Conservation (phyloP, 2,888 invertebrate genomes). For the Zeuzera pyrina region DNA sequence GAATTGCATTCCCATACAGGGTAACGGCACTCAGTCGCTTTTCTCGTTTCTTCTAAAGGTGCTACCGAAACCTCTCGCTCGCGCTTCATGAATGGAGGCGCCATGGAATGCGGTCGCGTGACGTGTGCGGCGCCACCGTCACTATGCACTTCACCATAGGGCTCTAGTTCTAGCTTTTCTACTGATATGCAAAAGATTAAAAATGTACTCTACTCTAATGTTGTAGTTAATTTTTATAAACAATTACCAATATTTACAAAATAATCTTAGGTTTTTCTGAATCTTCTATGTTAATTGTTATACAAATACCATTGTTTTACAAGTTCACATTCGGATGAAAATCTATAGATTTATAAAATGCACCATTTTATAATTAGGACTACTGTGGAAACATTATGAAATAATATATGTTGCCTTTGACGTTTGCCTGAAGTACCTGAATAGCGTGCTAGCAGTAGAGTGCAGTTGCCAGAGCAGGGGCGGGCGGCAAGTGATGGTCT, state of each 20-base stretch:
- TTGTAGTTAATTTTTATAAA: no score
- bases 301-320: no score
- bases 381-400: no score
- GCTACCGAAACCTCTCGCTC: conserved; percentile 46
- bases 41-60: conserved; percentile 52
- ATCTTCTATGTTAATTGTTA: no score
- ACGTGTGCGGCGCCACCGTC: conserved; percentile 74
- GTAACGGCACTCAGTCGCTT: conserved; percentile 55
- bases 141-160: conserved; percentile 65
- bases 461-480: no score
- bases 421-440: background rate
- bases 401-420: background rate
- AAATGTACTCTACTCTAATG: no score
- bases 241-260: no score
- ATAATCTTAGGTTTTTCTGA: no score
- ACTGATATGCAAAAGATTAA: conserved; percentile 9
- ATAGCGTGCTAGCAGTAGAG: background rate
- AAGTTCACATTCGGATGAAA: no score
- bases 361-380: no score
- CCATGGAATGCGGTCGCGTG: conserved; percentile 75
- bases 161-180: conserved; percentile 42
- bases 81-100: conserved; percentile 65
- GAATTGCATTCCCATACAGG: conserved; percentile 65
- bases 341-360: no score
- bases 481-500: background rate